These are phyloP conservation scores for Troides oblongomaculatus DNA, from an alignment of 2,888 invertebrate species.

Conservation along the genomic window DNA sequence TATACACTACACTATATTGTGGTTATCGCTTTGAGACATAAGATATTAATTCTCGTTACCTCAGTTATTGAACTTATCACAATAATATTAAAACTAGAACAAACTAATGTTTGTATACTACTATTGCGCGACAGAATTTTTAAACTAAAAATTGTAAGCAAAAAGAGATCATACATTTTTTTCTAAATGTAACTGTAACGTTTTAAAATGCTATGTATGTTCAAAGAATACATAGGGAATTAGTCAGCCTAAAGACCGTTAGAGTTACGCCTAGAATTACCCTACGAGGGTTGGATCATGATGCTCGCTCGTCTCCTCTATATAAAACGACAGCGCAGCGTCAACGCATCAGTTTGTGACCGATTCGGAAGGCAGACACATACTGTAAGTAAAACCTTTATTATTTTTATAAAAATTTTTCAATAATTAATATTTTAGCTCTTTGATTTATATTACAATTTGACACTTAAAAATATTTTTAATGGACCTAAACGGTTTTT, in stretches of 20 bases:
- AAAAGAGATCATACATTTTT: too few relatives aligned
- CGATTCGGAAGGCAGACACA: slow-evolving; percentile 52
- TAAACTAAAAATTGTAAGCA: too few relatives aligned
- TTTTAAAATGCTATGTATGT: not conserved
- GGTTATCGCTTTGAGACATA: too few relatives aligned
- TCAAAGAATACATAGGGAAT: not conserved
- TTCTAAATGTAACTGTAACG: too few relatives aligned
- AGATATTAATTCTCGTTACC: too few relatives aligned
- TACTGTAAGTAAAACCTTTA: slow-evolving; percentile 53
- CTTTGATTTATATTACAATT: not conserved
- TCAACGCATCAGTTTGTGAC: slow-evolving; percentile 72
- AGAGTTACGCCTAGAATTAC: slow-evolving; percentile 30
- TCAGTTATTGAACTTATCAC: too few relatives aligned
- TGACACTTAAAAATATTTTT: not conserved
- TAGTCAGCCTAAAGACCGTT: slow-evolving; percentile 13
- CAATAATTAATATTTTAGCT: not conserved
- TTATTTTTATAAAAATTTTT: not conserved
- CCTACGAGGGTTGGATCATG: slow-evolving; percentile 45
- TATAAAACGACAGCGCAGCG: slow-evolving; percentile 63
- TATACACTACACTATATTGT: too few relatives aligned
- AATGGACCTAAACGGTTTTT: not conserved
- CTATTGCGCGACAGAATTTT: too few relatives aligned
- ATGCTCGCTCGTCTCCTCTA: slow-evolving; percentile 51
- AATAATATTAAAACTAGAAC: too few relatives aligned
- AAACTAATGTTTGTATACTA: too few relatives aligned